Conservation (phyloP, 2,797 vertebrate genomes). For the Poecilia gillii region DNA sequence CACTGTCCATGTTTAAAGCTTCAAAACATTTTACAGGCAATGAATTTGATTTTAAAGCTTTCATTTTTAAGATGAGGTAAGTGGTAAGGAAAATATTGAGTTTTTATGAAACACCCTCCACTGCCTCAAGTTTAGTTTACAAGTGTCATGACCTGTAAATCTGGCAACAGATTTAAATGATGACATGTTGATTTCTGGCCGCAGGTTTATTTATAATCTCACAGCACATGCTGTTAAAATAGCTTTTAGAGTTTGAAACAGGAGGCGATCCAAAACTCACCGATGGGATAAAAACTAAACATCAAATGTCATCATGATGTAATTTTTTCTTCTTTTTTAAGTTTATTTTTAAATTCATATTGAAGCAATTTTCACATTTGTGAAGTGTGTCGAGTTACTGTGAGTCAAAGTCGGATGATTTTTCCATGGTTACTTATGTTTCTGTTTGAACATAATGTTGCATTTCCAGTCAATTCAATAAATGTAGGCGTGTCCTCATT, state of each 20-base stretch:
- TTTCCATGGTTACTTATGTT: not conserved
- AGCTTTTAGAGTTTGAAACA: not conserved
- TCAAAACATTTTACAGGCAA: not conserved
- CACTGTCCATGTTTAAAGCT: not conserved
- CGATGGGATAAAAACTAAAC: not conserved
- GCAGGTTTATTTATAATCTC: not conserved
- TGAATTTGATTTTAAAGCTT: not conserved
- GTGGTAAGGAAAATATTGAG: not conserved
- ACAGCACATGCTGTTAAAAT: not conserved
- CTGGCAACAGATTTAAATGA: not conserved
- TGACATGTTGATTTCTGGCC: conserved; percentile 1
- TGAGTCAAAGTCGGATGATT: not conserved
- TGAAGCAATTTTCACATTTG: conserved; percentile 29
- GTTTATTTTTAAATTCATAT: no score
- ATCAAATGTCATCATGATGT: not conserved
- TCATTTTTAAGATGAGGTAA: not conserved
- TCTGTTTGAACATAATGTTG: not conserved
- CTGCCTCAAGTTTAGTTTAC: not conserved
- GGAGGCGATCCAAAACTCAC: not conserved
- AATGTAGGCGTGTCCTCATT: not conserved
- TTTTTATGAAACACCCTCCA: not conserved
- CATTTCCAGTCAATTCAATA: not conserved
- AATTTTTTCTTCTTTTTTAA: no score
- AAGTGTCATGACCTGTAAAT: not conserved
- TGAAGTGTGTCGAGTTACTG: conserved; percentile 51